phyloP scores from a whole-genome alignment of 2,888 invertebrate genomes.

The Harmothoe impar region DNA sequence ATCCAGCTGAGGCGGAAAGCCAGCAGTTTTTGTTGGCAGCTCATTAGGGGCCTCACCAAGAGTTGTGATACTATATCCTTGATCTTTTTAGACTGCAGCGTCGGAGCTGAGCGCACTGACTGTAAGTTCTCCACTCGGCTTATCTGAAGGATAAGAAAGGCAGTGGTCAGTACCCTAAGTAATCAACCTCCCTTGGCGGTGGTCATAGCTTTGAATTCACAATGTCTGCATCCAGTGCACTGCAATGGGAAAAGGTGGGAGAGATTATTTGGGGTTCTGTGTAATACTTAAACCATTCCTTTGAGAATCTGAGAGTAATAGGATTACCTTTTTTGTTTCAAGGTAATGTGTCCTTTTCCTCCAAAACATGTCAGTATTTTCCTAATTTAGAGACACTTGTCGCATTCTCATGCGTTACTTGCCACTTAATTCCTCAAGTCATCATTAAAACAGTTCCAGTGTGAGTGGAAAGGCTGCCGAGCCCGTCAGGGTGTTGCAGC shows the following conservation, averaged over 20 bases:
- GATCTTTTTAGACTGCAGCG: not conserved
- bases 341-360: no score
- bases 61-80: not conserved
- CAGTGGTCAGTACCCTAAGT: not conserved
- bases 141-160: conserved; percentile 16
- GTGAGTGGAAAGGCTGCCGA: not conserved
- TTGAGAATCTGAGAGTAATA: not conserved
- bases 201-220: not conserved
- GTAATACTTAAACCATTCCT: not conserved
- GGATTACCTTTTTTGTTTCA: no score
- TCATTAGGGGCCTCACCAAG: not conserved
- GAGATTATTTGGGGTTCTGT: no score
- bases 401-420: not conserved
- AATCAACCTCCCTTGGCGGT: not conserved
- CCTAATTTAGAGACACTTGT: not conserved
- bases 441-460: not conserved
- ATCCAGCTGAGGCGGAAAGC: conserved; percentile 45
- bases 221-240: not conserved
- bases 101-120: not conserved
- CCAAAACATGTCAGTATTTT: no score
- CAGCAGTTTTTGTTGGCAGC: not conserved
- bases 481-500: not conserved
- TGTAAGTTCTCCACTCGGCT: not conserved
- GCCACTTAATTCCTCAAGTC: not conserved
- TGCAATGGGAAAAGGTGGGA: no score